Base-by-base conservation (phyloP, 2,113 vertebrate genomes). In the Ornithorhynchus anatinus region DNA sequence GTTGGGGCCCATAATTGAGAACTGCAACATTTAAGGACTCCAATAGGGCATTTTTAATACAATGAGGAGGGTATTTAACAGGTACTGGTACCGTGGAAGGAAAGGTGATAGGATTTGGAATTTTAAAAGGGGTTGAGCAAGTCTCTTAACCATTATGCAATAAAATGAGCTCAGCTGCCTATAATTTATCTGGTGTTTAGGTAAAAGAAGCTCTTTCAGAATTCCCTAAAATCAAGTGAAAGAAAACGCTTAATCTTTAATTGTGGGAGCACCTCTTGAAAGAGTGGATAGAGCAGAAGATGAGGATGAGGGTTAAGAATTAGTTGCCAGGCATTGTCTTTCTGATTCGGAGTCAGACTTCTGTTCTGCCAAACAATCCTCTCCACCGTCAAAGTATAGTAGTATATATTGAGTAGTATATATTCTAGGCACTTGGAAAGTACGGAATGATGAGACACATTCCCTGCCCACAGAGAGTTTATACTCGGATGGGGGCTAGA, bases 1-100 rank as follows among this genome's bases (percentile, higher is more conserved):
- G 81, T 84, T 84, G 67, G 83, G 80, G 76, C 79, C 52, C 69
- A 75, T 81, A 81, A 88, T 84, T 85, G 80, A 88, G 80, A 85
- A 80, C 63, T 70, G 60, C 69, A 75, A 85, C 70, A 75, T 40
- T 85, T 88, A 88, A 81, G 72, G 64, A 77, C 60, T 77, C 63
- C 69, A 77, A 25, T 79, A 69, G 60, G 78, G 67, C 53, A 81
- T 64, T 81, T 58, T 57, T 63, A 77, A 79, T 77, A 85, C 78
- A 80, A 65, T 56, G 50, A 81, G 78, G 80, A 70, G 12, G 77
- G 39, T n/a, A 48, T 77, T 79, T 72, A 81, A 72, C 69, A 80
- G 52, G 70, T 81, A 81, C 56, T 66, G 43, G 78, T 85, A 70
- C 69, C 75, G 72, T 77, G 65, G 78, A 79, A 79, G 40, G 78